These are phyloP conservation scores for Scomber colias DNA, from an alignment of 2,113 vertebrate genomes.

Conservation along the genomic window DNA sequence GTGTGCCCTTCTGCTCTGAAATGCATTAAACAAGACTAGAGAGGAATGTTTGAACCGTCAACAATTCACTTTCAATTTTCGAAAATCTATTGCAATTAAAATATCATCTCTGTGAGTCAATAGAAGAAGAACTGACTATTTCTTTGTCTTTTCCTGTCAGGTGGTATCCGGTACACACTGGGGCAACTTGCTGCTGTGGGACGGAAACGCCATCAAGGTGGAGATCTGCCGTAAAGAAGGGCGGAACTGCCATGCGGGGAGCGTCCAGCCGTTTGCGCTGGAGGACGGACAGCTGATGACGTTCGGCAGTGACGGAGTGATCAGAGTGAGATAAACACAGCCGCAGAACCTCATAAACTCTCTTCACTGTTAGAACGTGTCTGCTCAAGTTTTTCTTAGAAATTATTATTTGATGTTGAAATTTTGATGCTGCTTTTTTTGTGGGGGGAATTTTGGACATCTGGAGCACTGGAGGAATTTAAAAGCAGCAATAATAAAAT, in stretches of 20 bases:
- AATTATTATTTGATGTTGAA: too few species aligned
- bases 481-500: too few species aligned
- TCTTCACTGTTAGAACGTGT: neutral
- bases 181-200: conserved; percentile 97
- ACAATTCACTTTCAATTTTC: too few species aligned
- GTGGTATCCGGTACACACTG: conserved; percentile 95
- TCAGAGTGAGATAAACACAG: conserved; percentile 84
- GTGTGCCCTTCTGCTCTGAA: neutral
- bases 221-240: conserved; percentile 87
- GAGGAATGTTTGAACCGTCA: too few species aligned
- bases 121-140: neutral
- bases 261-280: conserved; percentile 89
- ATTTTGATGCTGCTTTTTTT: too few species aligned
- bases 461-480: too few species aligned
- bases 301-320: conserved; percentile 89
- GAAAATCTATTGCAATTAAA: too few species aligned
- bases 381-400: too few species aligned
- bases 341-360: neutral
- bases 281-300: conserved; percentile 93
- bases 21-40: too few species aligned
- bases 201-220: conserved; percentile 90
- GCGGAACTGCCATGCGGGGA: conserved; percentile 87
- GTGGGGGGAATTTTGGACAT: too few species aligned
- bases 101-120: neutral
- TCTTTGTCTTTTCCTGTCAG: conserved; percentile 72